phyloP scores from a whole-genome alignment of 2,113 vertebrate species.

The Camarhynchus parvulus region DNA sequence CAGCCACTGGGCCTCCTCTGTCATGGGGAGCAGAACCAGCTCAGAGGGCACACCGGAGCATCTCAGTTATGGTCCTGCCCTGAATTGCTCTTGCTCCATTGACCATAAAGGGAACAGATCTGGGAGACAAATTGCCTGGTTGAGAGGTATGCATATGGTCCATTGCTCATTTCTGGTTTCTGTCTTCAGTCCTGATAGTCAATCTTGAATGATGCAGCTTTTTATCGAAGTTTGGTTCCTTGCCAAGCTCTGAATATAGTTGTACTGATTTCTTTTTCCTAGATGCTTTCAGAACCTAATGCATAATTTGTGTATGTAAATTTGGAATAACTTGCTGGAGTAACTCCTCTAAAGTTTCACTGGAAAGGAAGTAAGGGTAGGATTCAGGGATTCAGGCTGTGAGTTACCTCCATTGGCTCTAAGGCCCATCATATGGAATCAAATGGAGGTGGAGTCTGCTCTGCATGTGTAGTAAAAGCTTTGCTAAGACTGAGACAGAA shows the following conservation, averaged over 20 bases:
- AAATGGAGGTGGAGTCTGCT: not conserved
- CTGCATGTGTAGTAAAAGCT: not conserved
- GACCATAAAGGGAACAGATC: not conserved
- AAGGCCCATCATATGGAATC: not conserved
- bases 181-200: not conserved
- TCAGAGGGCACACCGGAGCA: not conserved
- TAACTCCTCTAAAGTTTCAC: not conserved
- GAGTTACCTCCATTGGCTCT: not conserved
- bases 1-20: not conserved
- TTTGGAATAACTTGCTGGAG: not conserved
- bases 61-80: not conserved
- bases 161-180: not conserved
- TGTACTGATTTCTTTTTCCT: not conserved
- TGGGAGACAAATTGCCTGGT: not conserved
- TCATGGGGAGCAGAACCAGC: not conserved
- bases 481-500: not conserved
- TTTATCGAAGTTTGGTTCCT: not conserved
- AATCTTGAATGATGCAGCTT: not conserved
- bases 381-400: not conserved
- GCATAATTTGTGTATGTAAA: not conserved
- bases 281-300: not conserved
- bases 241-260: not conserved
- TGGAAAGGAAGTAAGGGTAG: not conserved
- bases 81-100: not conserved
- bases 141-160: not conserved